phyloP scores from a whole-genome alignment of 1,140 invertebrate species.

The Platyscapa corneri region DNA sequence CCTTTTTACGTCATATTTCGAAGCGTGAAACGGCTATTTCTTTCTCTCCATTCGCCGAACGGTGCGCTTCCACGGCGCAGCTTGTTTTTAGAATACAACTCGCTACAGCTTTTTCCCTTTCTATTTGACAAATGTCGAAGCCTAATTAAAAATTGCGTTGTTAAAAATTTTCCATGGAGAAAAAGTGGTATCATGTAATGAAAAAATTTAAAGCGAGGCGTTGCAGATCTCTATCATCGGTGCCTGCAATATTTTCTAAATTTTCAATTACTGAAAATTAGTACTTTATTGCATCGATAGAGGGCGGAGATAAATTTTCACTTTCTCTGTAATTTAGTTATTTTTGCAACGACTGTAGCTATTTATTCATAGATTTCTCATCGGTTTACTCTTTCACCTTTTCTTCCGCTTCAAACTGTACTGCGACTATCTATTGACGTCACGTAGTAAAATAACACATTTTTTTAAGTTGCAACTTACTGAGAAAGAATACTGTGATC shows the following conservation, averaged over 20 bases:
- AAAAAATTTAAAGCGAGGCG: no score
- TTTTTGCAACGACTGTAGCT: not conserved
- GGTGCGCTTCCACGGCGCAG: not conserved
- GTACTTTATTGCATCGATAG: not conserved
- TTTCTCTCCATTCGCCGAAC: conserved; percentile 8
- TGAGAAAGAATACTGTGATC: not conserved
- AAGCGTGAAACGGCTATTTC: conserved; percentile 42
- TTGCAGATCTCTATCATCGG: not conserved
- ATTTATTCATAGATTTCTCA: conserved; percentile 10
- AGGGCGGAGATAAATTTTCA: not conserved
- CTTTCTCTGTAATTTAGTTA: not conserved
- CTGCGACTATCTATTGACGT: not conserved
- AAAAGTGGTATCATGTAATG: not conserved
- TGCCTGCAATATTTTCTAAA: not conserved
- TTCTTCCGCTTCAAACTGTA: not conserved
- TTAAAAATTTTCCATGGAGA: not conserved
- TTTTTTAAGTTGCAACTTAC: conserved; percentile 11
- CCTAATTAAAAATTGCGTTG: conserved; percentile 49
- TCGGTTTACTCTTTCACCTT: not conserved
- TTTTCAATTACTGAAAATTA: not conserved
- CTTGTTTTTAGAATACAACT: conserved; percentile 39
- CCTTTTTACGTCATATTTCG: conserved; percentile 46
- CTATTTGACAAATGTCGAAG: conserved; percentile 35
- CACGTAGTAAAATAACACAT: not conserved
- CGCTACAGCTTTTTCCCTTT: not conserved